Evolutionary conservation across 2,888 invertebrate species (phyloP).

Genomic region (Ornithoptera alexandrae): DNA sequence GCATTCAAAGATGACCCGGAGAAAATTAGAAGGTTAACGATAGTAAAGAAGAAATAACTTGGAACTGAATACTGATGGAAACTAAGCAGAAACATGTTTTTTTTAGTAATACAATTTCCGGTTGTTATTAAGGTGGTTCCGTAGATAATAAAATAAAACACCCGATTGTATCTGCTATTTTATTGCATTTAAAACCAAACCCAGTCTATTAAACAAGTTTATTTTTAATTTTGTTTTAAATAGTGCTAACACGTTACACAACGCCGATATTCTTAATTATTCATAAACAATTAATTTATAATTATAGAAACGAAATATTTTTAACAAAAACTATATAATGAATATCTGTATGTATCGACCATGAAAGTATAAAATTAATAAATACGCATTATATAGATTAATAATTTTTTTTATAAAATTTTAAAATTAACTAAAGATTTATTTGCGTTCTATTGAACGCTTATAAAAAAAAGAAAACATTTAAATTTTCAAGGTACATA

Average conservation of each 20-base stretch:
- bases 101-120: neutral
- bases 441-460: neutral
- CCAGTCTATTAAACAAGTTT: conserved; percentile 26
- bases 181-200: conserved; percentile 30
- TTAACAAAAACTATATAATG: too few species aligned
- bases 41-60: neutral
- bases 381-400: neutral
- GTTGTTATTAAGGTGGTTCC: neutral
- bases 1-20: conserved; percentile 60
- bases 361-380: too few species aligned
- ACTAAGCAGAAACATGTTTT: neutral
- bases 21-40: neutral
- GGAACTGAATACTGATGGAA: neutral
- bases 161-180: conserved; percentile 11
- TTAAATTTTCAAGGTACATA: neutral
- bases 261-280: conserved; percentile 6
- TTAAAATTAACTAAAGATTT: neutral
- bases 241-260: conserved; percentile 28
- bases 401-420: neutral
- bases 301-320: neutral
- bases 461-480: neutral
- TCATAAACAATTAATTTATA: conserved; percentile 19
- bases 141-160: conserved; percentile 23
- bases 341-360: too few species aligned
- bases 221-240: conserved; percentile 10